These are phyloP conservation scores for Ophiodon elongatus DNA, from an alignment of 2,113 vertebrate genomes.

Conservation along the genomic window DNA sequence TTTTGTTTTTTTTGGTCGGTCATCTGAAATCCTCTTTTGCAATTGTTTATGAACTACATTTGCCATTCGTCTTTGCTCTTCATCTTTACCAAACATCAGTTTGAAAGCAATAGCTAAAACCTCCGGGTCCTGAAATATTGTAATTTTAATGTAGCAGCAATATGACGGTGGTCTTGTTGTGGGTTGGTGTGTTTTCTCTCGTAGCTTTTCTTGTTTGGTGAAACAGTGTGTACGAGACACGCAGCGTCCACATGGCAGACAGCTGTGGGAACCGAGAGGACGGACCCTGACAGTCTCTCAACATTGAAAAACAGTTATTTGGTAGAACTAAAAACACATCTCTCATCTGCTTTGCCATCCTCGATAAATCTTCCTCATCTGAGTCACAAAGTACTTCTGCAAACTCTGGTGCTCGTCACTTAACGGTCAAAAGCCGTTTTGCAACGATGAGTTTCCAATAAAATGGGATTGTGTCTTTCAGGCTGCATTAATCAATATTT, in stretches of 20 bases:
- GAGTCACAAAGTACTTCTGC: not conserved
- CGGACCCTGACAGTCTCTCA: slow-evolving; percentile 19
- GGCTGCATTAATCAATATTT: not conserved
- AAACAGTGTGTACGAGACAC: not conserved
- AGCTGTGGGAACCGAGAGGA: slow-evolving; percentile 39
- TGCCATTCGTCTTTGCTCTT: not conserved
- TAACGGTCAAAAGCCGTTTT: not conserved
- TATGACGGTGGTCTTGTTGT: slow-evolving; percentile 57
- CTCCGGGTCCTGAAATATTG: not conserved
- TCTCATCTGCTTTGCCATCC: slow-evolving; percentile 1
- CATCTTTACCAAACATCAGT: slow-evolving; percentile 24
- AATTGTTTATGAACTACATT: not conserved
- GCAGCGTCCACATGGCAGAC: slow-evolving; percentile 45
- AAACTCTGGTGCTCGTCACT: not conserved
- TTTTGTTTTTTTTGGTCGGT: not conserved
- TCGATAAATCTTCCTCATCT: not conserved
- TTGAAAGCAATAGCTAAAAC: not conserved
- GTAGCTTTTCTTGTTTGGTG: slow-evolving; percentile 29
- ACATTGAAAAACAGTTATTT: slow-evolving; percentile 24
- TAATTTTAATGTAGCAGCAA: slow-evolving; percentile 15
- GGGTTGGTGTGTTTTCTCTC: slow-evolving; percentile 34
- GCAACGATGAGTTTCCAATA: not conserved
- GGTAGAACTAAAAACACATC: slow-evolving; percentile 21
- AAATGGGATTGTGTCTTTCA: not conserved
- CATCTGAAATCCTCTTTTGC: not conserved